Base-by-base conservation (phyloP, 2,888 invertebrate genomes). In the Macrophya annulata region DNA sequence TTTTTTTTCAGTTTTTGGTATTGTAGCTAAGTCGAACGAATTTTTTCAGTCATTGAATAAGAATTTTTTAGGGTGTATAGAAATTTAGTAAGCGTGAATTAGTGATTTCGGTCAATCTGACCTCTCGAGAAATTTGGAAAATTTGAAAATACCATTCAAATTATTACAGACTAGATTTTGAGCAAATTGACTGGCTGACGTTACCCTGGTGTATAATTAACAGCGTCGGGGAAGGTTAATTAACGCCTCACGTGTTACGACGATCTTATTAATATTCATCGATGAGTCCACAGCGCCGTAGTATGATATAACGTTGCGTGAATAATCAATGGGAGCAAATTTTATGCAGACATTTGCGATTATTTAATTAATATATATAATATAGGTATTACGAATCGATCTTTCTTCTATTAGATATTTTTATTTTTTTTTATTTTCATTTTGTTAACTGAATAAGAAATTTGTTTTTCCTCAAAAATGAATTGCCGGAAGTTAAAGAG, bases 201-300 rank as follows among this genome's bases (percentile, higher is more conserved):
- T 62, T 25, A 62, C 25, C 62, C 25, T 62, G 21, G 25, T 25
- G 62, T 62, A 55, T 55, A 62, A 62, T 62, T 25, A 62, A 25
- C 62, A 25, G 8, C 25, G 9, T 21, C 25, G 9, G 25, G 25
- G 25, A 12, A 62, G 25, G 62, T 62, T 62, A 62, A 62, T 62
- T 62, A 62, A 62, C 21, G 62, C 25, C 62, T 62, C 62, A 12
- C 25, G 62, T 25, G 62, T 62, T 62, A 25, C 62, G 25, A 21
- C 62, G 62, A 12, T 62, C 62, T 62, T 21, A 62, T 62, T 62
- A 62, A 62, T 25, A 62, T 25, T 62, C 62, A 25, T 62, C 62
- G 25, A 62, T 25, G 62, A 62, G n/a, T 55, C 21, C 25, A 25
- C 25, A 62, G 21, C 21, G 10, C 21, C 10, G 12, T 25, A 6